Base-by-base conservation (phyloP, 2,113 vertebrate genomes). In the Salvelinus alpinus region DNA sequence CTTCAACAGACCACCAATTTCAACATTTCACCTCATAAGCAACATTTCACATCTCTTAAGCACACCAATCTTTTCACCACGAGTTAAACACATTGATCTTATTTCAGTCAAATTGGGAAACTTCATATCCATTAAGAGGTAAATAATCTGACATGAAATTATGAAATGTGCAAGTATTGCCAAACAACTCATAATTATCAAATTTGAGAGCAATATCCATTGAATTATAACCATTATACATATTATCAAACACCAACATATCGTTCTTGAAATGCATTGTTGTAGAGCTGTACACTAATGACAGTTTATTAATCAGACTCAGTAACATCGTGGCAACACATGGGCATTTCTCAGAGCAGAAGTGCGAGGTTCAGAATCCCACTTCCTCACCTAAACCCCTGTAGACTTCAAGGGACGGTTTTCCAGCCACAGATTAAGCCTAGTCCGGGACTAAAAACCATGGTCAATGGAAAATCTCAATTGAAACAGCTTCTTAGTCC, bases 241-340 rank as follows among this genome's bases (percentile, higher is more conserved):
- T 25, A 24, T 12, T 20, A 24, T 64, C 22, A 34, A 76, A 82
- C 68, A 81, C 71, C 69, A 80, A 85, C 34, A 78, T 1, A 66
- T 76, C 7, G 31, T 59, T 70, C 51, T 57, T 77, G 79, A 84
- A 85, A 86, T 80, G 70, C 5, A 8, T 73, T 31, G 5, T 67
- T 71, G 48, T 62, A 75, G 20, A 20, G 16, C 72, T 71, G 22
- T 67, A 81, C 27, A 73, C 16, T 64, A 18, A 31, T 57, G 77
- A 51, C 57, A 11, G 60, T 25, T 25, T 72, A 4, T 16, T 47
- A n/a, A 44, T 44, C 34, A 68, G 1, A 22, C 22, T 72, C 64
- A 47, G 48, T 13, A 76, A 48, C 71, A 48, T 6, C 57, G 44
- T 73, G 22, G 51, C 66, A 69, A 83, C 66, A 60, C 24, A 72